Evolutionary conservation across 2,797 vertebrate species (phyloP), one percentile per base, ranked within the genome.

Genomic region (Melanotaenia parkinsoni): DNA sequence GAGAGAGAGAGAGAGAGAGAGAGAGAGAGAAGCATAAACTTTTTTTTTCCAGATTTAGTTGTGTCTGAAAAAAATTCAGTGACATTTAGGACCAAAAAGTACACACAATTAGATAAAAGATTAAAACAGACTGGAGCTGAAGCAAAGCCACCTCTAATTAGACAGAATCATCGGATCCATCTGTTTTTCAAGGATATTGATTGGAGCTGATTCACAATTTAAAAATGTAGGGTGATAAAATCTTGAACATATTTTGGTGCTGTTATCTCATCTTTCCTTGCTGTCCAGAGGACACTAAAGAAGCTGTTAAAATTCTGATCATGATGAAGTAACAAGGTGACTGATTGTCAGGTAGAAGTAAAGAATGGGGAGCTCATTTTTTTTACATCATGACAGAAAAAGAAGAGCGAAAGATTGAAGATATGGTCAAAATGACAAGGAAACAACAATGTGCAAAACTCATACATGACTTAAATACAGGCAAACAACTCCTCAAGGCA

Each of bases 261-360:
- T 70, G 37, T 80, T 74, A 80, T 74, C 74, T 62, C 32, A 30
- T 26, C 38, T 61, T 67, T 22, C 38, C 58, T 56, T 72, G 32
- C 58, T 78, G 63, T 66, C 64, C 26, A 20, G 33, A 32, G 20
- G 22, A 35, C 12, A 12, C 18, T 33, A 32, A 54, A 50, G 33
- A 20, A 40, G 47, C 38, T 66, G 45, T 80, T 80, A 50, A 71
- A 69, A 72, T 76, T 80, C 75, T 43, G 57, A 58, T 59, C 59
- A 66, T 72, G 33, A 38, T 54, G 70, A 82, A 63, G 58, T 47
- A 73, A 45, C 59, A 79, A 76, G 51, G 69, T 76, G 72, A 81
- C 53, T 1, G 63, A 72, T 50, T 32, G 30, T 45, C 74, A 83
- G 37, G 64, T 33, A 26, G 60, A 72, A 64, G 35, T 60, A 59